Evolutionary conservation across 1,140 invertebrate genomes (phyloP).

Genomic region (Tribolium castaneum): DNA sequence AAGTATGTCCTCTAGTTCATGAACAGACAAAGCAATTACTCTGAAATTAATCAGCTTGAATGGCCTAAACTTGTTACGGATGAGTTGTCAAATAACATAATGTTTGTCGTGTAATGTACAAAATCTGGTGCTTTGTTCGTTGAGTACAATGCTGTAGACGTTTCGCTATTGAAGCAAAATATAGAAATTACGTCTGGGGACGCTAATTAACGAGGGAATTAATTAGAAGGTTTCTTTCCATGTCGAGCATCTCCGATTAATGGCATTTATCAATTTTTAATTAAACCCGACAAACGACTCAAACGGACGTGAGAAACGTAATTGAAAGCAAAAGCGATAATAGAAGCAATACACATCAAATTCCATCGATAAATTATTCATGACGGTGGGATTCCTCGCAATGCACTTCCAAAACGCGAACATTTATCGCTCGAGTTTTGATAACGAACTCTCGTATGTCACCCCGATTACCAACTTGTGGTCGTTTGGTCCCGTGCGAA

Average conservation of each 20-base stretch:
- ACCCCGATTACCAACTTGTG: neutral
- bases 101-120: constrained; percentile 24
- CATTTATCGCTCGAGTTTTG: neutral
- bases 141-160: constrained; percentile 4
- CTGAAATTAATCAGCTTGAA: constrained; percentile 25
- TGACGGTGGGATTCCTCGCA: neutral
- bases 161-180: neutral
- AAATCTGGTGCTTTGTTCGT: constrained; percentile 12
- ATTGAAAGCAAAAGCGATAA: constrained; percentile 6
- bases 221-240: neutral
- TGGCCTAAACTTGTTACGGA: constrained; percentile 12
- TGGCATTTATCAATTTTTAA: constrained; percentile 15
- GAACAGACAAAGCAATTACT: constrained; percentile 32
- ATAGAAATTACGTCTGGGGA: neutral
- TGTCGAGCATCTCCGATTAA: neutral
- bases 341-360: constrained; percentile 20
- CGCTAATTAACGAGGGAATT: neutral
- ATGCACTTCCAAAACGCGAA: neutral
- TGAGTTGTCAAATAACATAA: constrained; percentile 33
- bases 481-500: neutral
- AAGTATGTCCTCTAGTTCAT: constrained; percentile 13
- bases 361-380: constrained; percentile 17
- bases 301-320: constrained; percentile 9
- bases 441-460: neutral
- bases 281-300: constrained; percentile 3